Evolutionary conservation across 2,888 invertebrate genomes (phyloP).

Genomic region (Synanthedon formicaeformis): DNA sequence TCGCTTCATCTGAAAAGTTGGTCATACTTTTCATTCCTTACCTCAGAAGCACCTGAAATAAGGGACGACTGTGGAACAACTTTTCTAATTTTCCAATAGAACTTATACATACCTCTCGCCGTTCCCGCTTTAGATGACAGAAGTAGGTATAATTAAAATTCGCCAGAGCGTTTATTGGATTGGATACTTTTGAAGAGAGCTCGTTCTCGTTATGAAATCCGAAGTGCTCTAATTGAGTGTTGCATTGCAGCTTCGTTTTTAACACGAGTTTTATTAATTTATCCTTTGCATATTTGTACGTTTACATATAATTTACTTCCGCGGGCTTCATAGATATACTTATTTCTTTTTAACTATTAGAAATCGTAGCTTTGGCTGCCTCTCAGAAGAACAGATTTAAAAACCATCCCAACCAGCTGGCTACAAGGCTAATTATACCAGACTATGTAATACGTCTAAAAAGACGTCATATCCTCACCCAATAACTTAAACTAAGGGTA

Average conservation of each 20-base stretch:
- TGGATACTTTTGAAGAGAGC: background rate
- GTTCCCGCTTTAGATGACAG: background rate
- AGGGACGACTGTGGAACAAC: constrained; percentile 21
- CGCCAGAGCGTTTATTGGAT: background rate
- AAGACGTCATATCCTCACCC: no score
- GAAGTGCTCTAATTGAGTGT: background rate
- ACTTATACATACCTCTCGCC: constrained; percentile 41
- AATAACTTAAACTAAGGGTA: no score
- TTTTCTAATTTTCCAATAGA: constrained; percentile 63
- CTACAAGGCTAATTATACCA: no score
- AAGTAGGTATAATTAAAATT: background rate
- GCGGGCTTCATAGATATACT: no score
- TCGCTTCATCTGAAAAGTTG: constrained; percentile 44
- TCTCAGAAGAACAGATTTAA: no score
- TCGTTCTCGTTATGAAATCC: background rate
- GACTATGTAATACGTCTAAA: no score
- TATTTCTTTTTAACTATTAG: no score
- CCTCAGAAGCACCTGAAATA: constrained; percentile 35
- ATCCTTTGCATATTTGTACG: no score
- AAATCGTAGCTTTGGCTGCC: no score
- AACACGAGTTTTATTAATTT: no score
- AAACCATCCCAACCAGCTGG: no score
- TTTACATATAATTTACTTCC: no score
- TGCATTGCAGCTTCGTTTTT: background rate
- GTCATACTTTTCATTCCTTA: constrained; percentile 34